A percentile compares a stretch with the other conserved stretches of the same genome.
These are phyloP conservation scores for Alosa alosa DNA, from an alignment of 2,113 vertebrate species.

Conservation along the genomic window DNA sequence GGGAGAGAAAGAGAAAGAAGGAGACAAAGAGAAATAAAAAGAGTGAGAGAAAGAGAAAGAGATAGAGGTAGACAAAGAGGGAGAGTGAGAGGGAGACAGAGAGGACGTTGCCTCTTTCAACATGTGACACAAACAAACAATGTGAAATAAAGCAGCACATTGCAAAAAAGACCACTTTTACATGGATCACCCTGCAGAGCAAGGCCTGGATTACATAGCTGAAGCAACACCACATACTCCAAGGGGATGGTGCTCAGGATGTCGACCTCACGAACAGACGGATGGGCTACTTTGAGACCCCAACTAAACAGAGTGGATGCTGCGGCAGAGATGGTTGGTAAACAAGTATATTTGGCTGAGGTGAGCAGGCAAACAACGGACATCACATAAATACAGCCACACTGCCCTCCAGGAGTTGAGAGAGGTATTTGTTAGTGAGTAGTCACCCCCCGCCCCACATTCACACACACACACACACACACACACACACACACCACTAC, in stretches of 20 bases:
- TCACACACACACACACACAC: background rate
- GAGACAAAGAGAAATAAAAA: background rate
- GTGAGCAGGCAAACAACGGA: background rate
- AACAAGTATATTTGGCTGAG: background rate
- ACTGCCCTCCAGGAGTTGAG: background rate
- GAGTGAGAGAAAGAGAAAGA: background rate
- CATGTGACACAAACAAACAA: conserved; percentile 7
- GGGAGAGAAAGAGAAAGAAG: background rate
- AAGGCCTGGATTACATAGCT: background rate
- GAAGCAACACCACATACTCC: background rate
- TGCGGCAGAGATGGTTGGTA: too few species aligned
- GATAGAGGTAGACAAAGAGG: background rate
- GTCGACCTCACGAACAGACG: background rate
- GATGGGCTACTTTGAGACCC: background rate
- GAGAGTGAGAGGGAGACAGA: background rate
- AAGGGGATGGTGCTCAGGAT: background rate
- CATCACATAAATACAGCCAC: background rate
- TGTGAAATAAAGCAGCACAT: background rate
- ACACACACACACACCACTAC: background rate
- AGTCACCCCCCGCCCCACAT: background rate
- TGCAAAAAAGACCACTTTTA: background rate
- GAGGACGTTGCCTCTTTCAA: background rate
- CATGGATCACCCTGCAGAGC: background rate
- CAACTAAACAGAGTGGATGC: too few species aligned
- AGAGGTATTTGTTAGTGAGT: background rate